Evolutionary conservation across 2,888 invertebrate species (phyloP), one percentile per base, ranked within the genome.

Genomic region (Pyrrhia umbra): DNA sequence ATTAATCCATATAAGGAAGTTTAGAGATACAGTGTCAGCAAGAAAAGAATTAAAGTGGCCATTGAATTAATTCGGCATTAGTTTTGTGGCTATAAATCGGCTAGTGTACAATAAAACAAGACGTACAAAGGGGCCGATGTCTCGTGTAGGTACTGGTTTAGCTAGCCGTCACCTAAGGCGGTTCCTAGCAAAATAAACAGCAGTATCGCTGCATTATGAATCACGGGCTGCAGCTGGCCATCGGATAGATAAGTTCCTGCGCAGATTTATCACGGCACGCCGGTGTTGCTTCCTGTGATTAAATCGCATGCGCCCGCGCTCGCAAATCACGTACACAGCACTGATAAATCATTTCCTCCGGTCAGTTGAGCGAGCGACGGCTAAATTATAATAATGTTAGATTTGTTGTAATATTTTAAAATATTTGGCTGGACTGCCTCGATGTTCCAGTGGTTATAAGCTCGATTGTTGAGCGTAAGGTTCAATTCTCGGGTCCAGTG

Each of bases 311-410:
- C 80, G 80, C 82, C 75, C 74, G 80, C 74, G 85, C 87, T 89
- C 88, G 91, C 94, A 92, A 94, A 93, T 93, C 94, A 93, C 89
- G 88, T 84, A 82, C 82, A 68, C 71, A 62, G 79, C 73, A 76
- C 87, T 91, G 92, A 93, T 94, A 92, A 92, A 93, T 93, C 87
- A 93, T 93, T 92, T 93, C 92, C 92, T 88, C 47, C 68, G 78
- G 79, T 68, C 71, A 77, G 68, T 80, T 74, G 71, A 71, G 63
- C 62, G 68, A 68, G 67, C 23, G 68, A 74, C 42, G 64, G 56
- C 70, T 65, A 74, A 66, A 74, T 76, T 79, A 68, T 79, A 66
- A 63, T 73, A 67, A 67, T 76, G 55, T 63, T 65, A 65, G 54
- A 73, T 37, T 37, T 65, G 16, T 37, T 61, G 45, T 10, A 47